Evolutionary conservation across 2,797 vertebrate genomes (phyloP), one percentile per base, ranked within the genome.

Genomic region (Tenualosa ilisha): DNA sequence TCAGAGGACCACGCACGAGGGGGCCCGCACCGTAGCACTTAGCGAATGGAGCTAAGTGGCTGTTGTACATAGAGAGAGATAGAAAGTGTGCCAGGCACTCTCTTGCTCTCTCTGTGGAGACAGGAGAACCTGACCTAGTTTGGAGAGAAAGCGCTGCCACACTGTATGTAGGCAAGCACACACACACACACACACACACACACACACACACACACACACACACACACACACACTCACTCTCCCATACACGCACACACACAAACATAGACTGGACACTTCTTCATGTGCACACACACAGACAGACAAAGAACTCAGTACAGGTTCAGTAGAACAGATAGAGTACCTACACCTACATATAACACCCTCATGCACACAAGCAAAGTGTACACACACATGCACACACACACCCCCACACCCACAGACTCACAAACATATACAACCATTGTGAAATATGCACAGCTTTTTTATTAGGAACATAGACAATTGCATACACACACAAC

Each of bases 21-120:
- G 40, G 72, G 12, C 40, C 68, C 15, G 15, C 37, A 79, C 72
- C 6, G 2, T 9, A 22, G 17, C 72, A 79, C 72, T 79, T 46
- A 79, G 72, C 37, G 17, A 72, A 79, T 2, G 72, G 17, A 79
- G 72, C 72, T 79, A 79, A 79, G 20, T 79, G 72, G 40, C 40
- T 40, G 5, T 13, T 13, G 8, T 24, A 40, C 11, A 15, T 31
- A 15, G 59, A 24, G 59, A 24, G 59, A 24, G 59, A 9, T 24
- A n/a, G 59, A 63, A 63, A 63, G 59, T 63, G 59, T 63, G 59
- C n/a, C 59, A 63, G 59, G 24, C 59, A 7, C 22, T 24, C 59
- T 59, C 46, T 46, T 46, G 3, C 3, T 46, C 46, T 51, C 50
- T 51, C 50, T 2, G 37, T 79, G 37, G 40, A 79, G 20, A 24